phyloP scores from a whole-genome alignment of 2,797 vertebrate genomes.

The Semaprochilodus insignis region DNA sequence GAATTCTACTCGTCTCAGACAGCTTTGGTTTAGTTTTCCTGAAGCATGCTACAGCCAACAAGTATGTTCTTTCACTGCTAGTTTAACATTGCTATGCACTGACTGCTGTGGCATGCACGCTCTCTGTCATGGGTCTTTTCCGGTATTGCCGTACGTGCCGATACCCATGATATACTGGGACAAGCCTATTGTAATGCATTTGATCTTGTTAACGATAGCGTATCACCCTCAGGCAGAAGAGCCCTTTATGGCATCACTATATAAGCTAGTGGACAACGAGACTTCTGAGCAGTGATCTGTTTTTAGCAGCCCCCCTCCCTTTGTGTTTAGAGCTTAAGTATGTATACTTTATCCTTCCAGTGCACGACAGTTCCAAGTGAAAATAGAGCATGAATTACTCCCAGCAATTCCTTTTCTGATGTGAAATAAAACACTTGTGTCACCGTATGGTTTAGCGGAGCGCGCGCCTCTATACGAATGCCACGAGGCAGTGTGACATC shows the following conservation, averaged over 20 bases:
- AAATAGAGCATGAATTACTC: conserved; percentile 43
- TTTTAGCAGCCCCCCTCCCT: background rate
- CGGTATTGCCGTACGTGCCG: too few species aligned
- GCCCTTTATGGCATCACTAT: background rate
- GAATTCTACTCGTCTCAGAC: too few species aligned
- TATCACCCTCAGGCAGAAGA: background rate
- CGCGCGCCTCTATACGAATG: conserved; percentile 20
- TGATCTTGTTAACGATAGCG: too few species aligned
- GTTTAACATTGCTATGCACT: too few species aligned
- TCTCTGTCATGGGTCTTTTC: too few species aligned
- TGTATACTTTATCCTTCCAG: conserved; percentile 4
- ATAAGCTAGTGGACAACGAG: background rate
- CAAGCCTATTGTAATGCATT: too few species aligned
- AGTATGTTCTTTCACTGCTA: too few species aligned
- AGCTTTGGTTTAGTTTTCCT: too few species aligned
- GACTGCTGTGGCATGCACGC: too few species aligned
- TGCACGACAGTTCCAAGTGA: conserved; percentile 26
- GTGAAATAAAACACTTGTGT: conserved; percentile 38
- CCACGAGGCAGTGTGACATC: conserved; percentile 34
- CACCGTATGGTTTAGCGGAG: conserved; percentile 26
- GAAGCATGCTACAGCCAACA: too few species aligned
- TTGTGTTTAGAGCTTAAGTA: background rate
- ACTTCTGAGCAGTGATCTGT: background rate
- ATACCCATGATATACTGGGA: too few species aligned
- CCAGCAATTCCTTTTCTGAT: conserved; percentile 41